These are phyloP conservation scores for Cossypha polioptera DNA, from an alignment of 2,797 vertebrate genomes.

Conservation along the genomic window DNA sequence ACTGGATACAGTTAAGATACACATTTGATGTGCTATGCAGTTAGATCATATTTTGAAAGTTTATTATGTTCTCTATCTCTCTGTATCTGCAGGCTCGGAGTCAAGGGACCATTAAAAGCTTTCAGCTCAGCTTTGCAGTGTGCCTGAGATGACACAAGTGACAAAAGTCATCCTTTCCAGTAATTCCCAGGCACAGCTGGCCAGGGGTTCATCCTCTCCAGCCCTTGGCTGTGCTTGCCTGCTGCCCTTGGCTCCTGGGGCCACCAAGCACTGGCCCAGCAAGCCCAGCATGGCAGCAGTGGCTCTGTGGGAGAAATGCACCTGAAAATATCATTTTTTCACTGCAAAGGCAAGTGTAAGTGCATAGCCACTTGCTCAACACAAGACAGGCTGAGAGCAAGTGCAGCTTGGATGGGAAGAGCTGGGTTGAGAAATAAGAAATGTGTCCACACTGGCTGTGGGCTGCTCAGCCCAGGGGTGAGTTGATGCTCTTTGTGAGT, in stretches of 20 bases:
- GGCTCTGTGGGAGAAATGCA: background rate
- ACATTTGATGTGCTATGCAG: slow-evolving; percentile 9
- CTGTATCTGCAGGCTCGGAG: slow-evolving; percentile 56
- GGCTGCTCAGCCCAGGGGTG: background rate
- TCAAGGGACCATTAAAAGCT: slow-evolving; percentile 47
- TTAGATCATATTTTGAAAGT: slow-evolving; percentile 62
- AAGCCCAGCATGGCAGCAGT: background rate
- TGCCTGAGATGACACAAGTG: slow-evolving; percentile 38
- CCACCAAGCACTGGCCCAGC: background rate
- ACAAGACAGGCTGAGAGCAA: background rate
- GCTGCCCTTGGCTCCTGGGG: background rate
- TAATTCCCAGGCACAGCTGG: background rate
- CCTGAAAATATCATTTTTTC: background rate
- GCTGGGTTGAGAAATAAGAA: background rate
- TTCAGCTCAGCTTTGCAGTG: background rate
- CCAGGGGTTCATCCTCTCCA: background rate
- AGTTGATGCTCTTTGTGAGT: too few relatives aligned
- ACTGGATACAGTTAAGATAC: slow-evolving; percentile 37
- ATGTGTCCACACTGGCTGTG: accelerated
- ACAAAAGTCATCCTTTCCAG: slow-evolving; percentile 21
- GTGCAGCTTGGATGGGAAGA: background rate
- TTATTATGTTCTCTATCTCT: slow-evolving; percentile 39
- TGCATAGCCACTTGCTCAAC: background rate
- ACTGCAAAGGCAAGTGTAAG: accelerated
- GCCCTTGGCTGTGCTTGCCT: background rate